Conservation (phyloP, 2,888 invertebrate genomes). For the Xestia rhomboidea region DNA sequence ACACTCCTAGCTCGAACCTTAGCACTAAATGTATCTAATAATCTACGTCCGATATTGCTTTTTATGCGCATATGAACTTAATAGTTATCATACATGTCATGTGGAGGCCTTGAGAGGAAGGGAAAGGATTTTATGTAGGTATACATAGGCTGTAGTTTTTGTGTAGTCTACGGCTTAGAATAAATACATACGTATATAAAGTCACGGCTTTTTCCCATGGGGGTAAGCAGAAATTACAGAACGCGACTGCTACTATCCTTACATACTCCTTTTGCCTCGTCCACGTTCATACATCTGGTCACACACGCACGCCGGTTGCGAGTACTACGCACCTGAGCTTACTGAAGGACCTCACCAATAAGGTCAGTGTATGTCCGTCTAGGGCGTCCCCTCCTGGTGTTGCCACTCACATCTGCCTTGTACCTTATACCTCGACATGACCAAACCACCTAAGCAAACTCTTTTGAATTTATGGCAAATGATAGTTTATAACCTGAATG, state of each 20-base stretch:
- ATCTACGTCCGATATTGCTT: conserved; percentile 50
- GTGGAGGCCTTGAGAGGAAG: conserved; percentile 54
- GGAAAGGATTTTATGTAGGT: conserved; percentile 53
- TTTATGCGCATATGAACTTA: conserved; percentile 64
- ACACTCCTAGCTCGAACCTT: conserved; percentile 37
- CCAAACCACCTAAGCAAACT: no score
- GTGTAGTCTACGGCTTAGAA: neutral
- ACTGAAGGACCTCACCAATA: neutral
- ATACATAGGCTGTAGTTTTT: neutral
- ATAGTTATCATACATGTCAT: conserved; percentile 37
- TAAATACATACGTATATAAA: neutral
- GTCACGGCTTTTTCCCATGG: no score
- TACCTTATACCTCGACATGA: no score
- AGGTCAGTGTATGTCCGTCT: no score
- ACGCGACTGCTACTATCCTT: neutral
- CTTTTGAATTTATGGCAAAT: no score
- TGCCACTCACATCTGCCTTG: no score
- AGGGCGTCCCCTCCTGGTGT: no score
- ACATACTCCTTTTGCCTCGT: neutral
- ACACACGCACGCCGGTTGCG: neutral
- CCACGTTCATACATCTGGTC: neutral
- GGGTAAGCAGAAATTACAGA: neutral
- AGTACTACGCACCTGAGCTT: neutral
- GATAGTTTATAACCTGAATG: no score
- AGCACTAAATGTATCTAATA: conserved; percentile 41